Evolutionary conservation across 2,888 invertebrate species (phyloP).

Genomic region (Biston stratarius): DNA sequence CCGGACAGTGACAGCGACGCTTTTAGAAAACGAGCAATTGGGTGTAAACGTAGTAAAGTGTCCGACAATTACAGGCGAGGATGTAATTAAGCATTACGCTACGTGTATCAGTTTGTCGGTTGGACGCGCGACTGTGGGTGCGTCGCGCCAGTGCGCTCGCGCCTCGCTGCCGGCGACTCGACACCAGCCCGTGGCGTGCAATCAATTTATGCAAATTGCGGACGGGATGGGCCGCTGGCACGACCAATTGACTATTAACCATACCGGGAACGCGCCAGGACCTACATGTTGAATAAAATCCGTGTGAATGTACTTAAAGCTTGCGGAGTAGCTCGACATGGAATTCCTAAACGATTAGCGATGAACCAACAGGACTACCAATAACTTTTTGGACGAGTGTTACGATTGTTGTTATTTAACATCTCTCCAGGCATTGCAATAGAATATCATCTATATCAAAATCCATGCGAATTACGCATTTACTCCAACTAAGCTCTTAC

Average conservation of each 20-base stretch:
- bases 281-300: constrained; percentile 22
- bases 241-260: constrained; percentile 66
- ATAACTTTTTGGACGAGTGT: no score
- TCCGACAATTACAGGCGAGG: constrained; percentile 74
- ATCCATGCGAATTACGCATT: no score
- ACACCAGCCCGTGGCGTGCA: constrained; percentile 68
- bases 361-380: no score
- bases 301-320: constrained; percentile 14
- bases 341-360: no score
- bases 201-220: constrained; percentile 85
- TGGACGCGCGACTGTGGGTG: constrained; percentile 80
- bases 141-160: constrained; percentile 43
- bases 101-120: constrained; percentile 82
- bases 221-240: constrained; percentile 69
- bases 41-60: constrained; percentile 71
- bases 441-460: no score
- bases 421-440: no score
- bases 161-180: constrained; percentile 58
- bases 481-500: background rate
- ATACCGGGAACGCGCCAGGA: constrained; percentile 49
- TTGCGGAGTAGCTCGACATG: no score
- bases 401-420: no score
- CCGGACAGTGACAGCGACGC: constrained; percentile 37
- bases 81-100: constrained; percentile 70
- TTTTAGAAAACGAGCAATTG: constrained; percentile 66